Evolutionary conservation across 2,888 invertebrate species (phyloP).

Genomic region (Mongoloraphidia duomilia): DNA sequence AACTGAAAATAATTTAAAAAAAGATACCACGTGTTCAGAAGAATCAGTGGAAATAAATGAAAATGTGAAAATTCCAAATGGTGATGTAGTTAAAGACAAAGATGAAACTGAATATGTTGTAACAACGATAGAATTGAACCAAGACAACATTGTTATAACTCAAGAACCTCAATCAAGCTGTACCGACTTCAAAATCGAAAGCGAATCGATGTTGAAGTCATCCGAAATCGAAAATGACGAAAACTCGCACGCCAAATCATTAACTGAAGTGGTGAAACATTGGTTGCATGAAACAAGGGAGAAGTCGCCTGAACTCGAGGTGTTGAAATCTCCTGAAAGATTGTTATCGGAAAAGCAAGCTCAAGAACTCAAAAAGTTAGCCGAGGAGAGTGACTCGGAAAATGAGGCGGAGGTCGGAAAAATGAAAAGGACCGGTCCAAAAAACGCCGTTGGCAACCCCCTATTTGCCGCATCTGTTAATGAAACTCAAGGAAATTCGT

Average conservation of each 20-base stretch:
- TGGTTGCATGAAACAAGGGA: slow-evolving; percentile 37
- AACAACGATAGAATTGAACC: not conserved
- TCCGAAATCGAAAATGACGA: too few species aligned
- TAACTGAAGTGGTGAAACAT: slow-evolving; percentile 42
- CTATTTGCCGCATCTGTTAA: slow-evolving; percentile 15
- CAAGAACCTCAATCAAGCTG: slow-evolving; percentile 1
- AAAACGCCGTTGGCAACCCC: slow-evolving; percentile 25
- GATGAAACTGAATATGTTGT: not conserved
- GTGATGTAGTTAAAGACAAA: not conserved
- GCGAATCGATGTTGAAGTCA: not conserved
- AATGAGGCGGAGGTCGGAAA: slow-evolving; percentile 16
- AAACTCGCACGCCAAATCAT: slow-evolving; percentile 15
- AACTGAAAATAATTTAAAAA: not conserved
- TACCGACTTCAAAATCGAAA: not conserved
- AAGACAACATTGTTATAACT: not conserved
- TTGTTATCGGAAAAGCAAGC: slow-evolving; percentile 22
- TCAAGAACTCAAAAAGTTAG: slow-evolving; percentile 6
- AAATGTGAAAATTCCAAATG: not conserved
- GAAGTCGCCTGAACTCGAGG: slow-evolving; percentile 28
- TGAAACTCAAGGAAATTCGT: not conserved
- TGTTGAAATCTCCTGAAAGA: slow-evolving; percentile 27
- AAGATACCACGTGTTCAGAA: not conserved
- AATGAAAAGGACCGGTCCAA: slow-evolving; percentile 18
- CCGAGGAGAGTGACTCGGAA: slow-evolving; percentile 17
- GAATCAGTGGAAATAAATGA: not conserved